Base-by-base conservation (phyloP, 2,888 invertebrate genomes). In the Protula sp. region DNA sequence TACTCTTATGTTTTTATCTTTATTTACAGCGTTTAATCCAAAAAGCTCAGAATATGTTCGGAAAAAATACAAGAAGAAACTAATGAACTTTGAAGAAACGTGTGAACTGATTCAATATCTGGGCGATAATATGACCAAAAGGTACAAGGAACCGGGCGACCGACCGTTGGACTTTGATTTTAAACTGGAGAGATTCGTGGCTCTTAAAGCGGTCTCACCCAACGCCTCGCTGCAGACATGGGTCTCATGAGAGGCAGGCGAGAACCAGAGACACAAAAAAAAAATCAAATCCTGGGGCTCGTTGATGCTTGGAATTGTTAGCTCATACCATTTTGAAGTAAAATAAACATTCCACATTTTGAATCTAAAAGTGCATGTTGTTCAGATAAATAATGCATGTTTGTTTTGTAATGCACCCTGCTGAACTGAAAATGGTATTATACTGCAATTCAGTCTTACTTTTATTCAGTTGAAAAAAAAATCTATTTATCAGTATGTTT, bases 21-120 rank as follows among this genome's bases (percentile, higher is more conserved):
- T n/a, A n/a, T n/a, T 71, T 71, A 30, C 72, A 81, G 81, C 81
- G 45, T 78, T 74, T 69, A 81, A 81, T 67, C 79, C 78, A 2
- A 79, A 76, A 58, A 80, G 74, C 66, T 77, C 81, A 2, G 79
- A 79, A 2, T 81, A 80, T 67, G 70, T 80, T 5, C 69, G 78
- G 31, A 76, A 77, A 63, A 81, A 81, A 69, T 81, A 80, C 70
- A 74, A 74, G 64, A 68, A 76, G 67, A 81, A 81, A 58, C 65
- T 81, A 59, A 69, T 73, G 61, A 67, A 75, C 58, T 81, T 78
- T 72, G 78, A 81, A 59, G 77, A 81, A 45, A 77, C 78, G 2
- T 81, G 81, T 68, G 67, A 75, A 55, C 72, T 81, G 47, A 80
- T 81, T 55, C 66, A 71, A 47, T 81, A 81, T 62, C 74, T 81